Evolutionary conservation across 2,888 invertebrate species (phyloP), one percentile per base, ranked within the genome.

Genomic region (Leptopilina drosophilae): DNA sequence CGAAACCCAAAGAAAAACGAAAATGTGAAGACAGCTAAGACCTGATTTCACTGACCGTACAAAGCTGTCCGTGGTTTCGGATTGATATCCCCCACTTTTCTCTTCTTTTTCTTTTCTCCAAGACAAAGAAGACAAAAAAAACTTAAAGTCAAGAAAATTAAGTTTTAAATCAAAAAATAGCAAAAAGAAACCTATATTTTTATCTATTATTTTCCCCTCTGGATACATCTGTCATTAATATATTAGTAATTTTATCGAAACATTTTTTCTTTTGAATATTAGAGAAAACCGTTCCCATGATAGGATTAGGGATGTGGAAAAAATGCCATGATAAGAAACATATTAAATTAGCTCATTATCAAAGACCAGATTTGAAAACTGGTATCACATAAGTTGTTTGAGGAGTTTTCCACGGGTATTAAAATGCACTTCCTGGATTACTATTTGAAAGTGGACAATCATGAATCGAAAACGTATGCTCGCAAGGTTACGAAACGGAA

Each of bases 1-100:
- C 4, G 33, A 33, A 33, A 33, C 33, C 33, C 33, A 33, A 49
- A 49, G 49, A 88, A 89, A 89, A 87, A 87, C 85, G 84, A 87
- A 89, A 88, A 87, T 85, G 85, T 85, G 83, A 83, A 75, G 73
- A 75, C 82, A 79, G 62, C 26, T 15, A 20, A 76, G 64, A 9
- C 59, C 56, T 53, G 56, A 76, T 76, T 42, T 53, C 12, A 78
- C 64, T 65, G 65, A 77, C 69, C 59, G 64, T 66, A 62, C 75
- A 53, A 69, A 76, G 46, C 64, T 66, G 59, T 75, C 56, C 59
- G 73, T 42, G 40, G 53, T 65, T 64, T 46, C 42, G 67, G 66
- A 77, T 81, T 79, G 75, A 81, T 69, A 69, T 53, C 53, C 9
- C 7, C 12, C 26, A 49, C 49, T 46, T 9, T 7, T 26, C 7